Percentiles rank a stretch among this genome's conserved stretches.
Conservation (phyloP, 2,888 invertebrate species). For the Dolomedes plantarius region DNA sequence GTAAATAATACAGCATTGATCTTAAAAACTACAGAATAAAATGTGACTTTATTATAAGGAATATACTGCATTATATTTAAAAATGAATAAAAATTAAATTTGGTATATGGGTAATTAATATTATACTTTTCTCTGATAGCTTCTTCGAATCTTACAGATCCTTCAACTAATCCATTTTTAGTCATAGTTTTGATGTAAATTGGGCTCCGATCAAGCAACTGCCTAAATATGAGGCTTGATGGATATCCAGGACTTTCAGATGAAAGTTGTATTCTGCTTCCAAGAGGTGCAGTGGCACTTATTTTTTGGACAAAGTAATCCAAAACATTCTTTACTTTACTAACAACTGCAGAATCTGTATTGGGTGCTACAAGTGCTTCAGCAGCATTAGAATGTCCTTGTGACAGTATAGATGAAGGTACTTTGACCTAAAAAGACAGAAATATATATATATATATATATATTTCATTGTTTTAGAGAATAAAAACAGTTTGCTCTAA, state of each 20-base stretch:
- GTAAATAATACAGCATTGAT: too few species aligned
- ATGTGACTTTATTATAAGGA: too few species aligned
- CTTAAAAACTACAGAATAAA: too few species aligned
- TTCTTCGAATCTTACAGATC: conserved; percentile 60
- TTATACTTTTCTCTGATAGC: conserved; percentile 34
- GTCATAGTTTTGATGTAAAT: conserved; percentile 43
- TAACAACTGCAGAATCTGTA: conserved; percentile 22
- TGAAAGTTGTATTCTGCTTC: conserved; percentile 34
- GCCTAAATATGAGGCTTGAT: conserved; percentile 47
- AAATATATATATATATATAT: not conserved
- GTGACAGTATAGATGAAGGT: conserved; percentile 39
- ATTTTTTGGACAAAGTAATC: conserved; percentile 45
- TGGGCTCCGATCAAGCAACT: conserved; percentile 36
- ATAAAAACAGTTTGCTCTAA: too few species aligned
- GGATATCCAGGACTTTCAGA: conserved; percentile 42
- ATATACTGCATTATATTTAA: too few species aligned
- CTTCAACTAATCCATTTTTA: conserved; percentile 34
- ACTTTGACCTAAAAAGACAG: conserved; percentile 30
- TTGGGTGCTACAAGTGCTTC: conserved; percentile 39
- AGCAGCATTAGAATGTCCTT: conserved; percentile 43
- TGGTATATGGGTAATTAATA: too few species aligned
- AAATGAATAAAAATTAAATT: too few species aligned
- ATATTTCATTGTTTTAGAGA: too few species aligned
- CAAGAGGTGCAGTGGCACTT: conserved; percentile 35
- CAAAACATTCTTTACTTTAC: conserved; percentile 25